Evolutionary conservation across 1,140 invertebrate species (phyloP), one percentile per base, ranked within the genome.

Genomic region (Aphelinus certus): DNA sequence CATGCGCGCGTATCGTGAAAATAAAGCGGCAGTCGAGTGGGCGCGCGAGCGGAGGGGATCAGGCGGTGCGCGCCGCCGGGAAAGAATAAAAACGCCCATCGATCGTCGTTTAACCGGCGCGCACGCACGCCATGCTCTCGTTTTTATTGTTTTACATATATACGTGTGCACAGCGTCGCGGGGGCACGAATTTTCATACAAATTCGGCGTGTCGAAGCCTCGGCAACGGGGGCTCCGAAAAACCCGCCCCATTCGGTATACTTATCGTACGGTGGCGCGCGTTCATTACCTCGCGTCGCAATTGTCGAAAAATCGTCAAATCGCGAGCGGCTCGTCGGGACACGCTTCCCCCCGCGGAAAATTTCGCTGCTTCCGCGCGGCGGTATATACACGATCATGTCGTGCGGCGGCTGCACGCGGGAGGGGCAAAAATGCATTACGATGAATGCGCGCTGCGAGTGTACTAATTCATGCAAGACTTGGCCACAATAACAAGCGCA

Each of bases 61-160:
- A 69, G 26, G 26, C 26, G 26, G 26, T 26, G 26, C 26, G 26
- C 26, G 26, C 53, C 26, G 62, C 53, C 72, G 67, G 68, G 71
- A 79, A 71, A 61, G 80, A 79, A 80, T 79, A 81, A 81, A 80
- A 81, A 83, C 70, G 75, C 71, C 72, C 78, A 83, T 83, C 79
- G 81, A 83, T 83, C 80, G 77, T 65, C 76, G 9, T 73, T 47
- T 46, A 73, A 67, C 49, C 49, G 5, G 49, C 72, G 67, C 72
- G 72, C 72, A 73, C 64, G 57, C 53, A 48, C 67, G n/a, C 3
- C 43, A 26, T 26, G 26, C 26, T 26, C 26, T 26, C 26, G 26
- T 26, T 26, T 26, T 26, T 26, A 26, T 26, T 26, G 26, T 26
- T 26, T 26, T 26, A 26, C 26, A 26, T 26, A 26, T 26, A 26